These are phyloP conservation scores for Bombus consobrinus DNA, from an alignment of 1,140 invertebrate genomes.

Conservation along the genomic window DNA sequence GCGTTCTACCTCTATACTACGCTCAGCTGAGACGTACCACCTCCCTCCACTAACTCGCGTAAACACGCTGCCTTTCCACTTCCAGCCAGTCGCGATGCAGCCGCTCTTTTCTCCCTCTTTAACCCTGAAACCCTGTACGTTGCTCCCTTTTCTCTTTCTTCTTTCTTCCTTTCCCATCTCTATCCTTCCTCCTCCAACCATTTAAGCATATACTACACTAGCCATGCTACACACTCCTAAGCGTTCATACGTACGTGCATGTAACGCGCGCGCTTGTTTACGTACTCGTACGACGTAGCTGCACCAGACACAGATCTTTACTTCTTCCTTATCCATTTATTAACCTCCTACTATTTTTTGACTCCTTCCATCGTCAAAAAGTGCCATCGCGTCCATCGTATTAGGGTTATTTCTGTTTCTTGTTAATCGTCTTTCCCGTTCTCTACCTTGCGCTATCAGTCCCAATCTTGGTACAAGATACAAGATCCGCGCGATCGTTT, in stretches of 20 bases:
- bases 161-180: background rate
- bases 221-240: background rate
- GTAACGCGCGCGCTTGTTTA: background rate
- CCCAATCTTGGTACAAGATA: no score
- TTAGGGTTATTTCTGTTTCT: no score
- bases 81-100: conserved; percentile 64
- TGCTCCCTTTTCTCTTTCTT: conserved; percentile 27
- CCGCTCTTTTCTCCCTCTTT: conserved; percentile 55
- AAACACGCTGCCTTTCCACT: conserved; percentile 33
- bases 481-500: background rate
- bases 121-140: conserved; percentile 60
- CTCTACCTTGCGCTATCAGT: no score
- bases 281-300: background rate
- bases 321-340: background rate
- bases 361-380: background rate
- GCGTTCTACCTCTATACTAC: conserved; percentile 73
- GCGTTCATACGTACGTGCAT: background rate
- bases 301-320: background rate
- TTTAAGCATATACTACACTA: background rate
- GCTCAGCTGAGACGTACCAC: conserved; percentile 76
- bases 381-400: no score
- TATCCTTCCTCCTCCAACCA: background rate
- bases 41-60: conserved; percentile 57
- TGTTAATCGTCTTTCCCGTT: no score
- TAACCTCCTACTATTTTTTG: background rate